These are phyloP conservation scores for Leptothorax acervorum DNA, from an alignment of 2,888 invertebrate species.

Conservation along the genomic window DNA sequence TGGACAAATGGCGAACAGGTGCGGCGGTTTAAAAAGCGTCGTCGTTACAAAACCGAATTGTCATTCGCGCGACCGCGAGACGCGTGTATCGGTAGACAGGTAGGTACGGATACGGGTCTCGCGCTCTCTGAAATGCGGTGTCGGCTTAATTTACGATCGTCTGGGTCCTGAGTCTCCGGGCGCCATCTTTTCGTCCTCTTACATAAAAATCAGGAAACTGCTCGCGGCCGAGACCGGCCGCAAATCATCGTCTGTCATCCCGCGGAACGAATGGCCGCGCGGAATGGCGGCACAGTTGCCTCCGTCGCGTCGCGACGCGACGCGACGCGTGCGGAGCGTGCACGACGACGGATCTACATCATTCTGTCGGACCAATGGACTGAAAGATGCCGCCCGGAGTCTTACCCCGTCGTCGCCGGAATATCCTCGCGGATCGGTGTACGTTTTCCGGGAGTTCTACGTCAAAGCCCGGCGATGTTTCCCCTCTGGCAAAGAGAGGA, in stretches of 20 bases:
- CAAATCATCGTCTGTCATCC: constrained; percentile 83
- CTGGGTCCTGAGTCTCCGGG: constrained; percentile 74
- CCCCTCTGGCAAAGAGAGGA: constrained; percentile 12
- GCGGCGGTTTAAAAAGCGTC: constrained; percentile 19
- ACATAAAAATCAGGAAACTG: constrained; percentile 84
- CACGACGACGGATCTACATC: constrained; percentile 82
- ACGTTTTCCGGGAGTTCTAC: constrained; percentile 32
- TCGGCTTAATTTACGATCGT: constrained; percentile 79
- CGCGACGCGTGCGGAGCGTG: constrained; percentile 60
- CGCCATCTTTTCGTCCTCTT: constrained; percentile 77
- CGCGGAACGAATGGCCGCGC: constrained; percentile 80
- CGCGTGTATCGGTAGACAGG: neutral
- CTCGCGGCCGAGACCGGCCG: constrained; percentile 76
- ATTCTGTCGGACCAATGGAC: constrained; percentile 84
- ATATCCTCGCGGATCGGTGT: constrained; percentile 43
- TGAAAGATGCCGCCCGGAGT: constrained; percentile 78
- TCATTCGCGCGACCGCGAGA: constrained; percentile 38
- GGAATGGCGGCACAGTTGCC: constrained; percentile 60
- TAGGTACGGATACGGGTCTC: neutral
- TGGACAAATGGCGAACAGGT: neutral
- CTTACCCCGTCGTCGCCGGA: constrained; percentile 36
- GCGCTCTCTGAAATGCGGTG: constrained; percentile 22
- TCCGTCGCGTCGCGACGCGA: constrained; percentile 39
- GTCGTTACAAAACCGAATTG: constrained; percentile 22
- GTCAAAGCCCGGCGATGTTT: constrained; percentile 43